Base-by-base conservation (phyloP, 2,797 vertebrate species). In the Tokudaia muenninki region DNA sequence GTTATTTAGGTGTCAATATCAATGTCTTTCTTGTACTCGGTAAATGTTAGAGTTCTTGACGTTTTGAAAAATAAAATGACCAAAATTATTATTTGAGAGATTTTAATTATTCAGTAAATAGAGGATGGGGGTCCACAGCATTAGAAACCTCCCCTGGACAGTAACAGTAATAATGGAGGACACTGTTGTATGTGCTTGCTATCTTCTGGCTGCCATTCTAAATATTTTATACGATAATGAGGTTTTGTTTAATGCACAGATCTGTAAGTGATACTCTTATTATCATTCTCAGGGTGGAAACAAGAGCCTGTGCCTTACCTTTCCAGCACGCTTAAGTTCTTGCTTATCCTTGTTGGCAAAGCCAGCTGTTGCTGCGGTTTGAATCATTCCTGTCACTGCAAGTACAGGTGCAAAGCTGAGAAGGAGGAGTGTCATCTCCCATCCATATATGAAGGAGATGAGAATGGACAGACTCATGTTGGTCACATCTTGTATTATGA, bases 391-490 rank as follows among this genome's bases (percentile, higher is more conserved):
- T 47, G 94, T 97, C 44, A 98, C 47, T 94, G 82, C 77, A 67
- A 98, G 96, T 26, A 97, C 31, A 67, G 97, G 97, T 26, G 89
- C 83, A 41, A 94, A 81, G 52, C 92, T 96, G 59, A 98, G 93
- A 70, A 98, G 90, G 92, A 98, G 19, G 79, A 97, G 90, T 84
- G 97, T 97, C 98, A 98, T 97, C 91, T 98, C 97, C 97, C 98
- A 97, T 52, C 88, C 50, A 4, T 89, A 96, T 3, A 96, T 81
- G 86, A 98, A 97, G 89, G 95, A 97, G 12, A 98, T 59, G 87
- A 98, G 82, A 65, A 93, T 22, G 74, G 97, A 98, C 78, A 98
- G 44, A 55, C 17, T 94, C 97, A 98, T 98, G 87, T 92, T 89
- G 80, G 80, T 95, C 79, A 80, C 81, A 47, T 97, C 98, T 96